Conservation (phyloP, 2,888 invertebrate species). For the Sepioteuthis lessoniana region DNA sequence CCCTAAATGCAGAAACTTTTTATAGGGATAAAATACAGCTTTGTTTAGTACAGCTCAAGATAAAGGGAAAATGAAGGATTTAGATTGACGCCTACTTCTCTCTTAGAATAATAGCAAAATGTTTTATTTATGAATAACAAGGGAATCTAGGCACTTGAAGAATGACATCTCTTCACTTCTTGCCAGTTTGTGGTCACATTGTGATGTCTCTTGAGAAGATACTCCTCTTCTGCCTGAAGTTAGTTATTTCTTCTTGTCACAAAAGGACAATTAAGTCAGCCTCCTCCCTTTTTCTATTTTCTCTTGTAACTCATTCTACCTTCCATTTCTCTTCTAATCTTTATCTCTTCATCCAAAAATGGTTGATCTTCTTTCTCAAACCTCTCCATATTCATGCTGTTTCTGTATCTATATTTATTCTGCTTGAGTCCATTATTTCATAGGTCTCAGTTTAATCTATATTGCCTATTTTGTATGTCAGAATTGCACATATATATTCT, state of each 20-base stretch:
- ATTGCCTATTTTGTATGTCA: no score
- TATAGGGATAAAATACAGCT: background rate
- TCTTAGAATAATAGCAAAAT: background rate
- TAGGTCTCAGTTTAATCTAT: no score
- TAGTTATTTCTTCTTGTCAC: background rate
- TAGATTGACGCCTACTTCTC: background rate
- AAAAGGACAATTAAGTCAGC: background rate
- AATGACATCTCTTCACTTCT: background rate
- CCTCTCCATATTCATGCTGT: background rate
- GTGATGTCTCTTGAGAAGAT: background rate
- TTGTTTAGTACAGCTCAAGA: background rate
- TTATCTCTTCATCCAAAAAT: background rate
- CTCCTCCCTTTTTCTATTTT: background rate
- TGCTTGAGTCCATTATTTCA: background rate
- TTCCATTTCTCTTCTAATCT: background rate
- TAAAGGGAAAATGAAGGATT: background rate
- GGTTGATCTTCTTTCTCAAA: background rate
- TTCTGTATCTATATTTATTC: background rate
- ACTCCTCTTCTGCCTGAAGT: background rate
- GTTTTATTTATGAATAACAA: conserved; percentile 8
- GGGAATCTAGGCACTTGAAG: background rate
- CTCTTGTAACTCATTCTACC: background rate
- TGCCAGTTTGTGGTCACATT: background rate
- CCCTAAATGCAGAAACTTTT: background rate
- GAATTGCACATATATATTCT: no score